Base-by-base conservation (phyloP, 2,797 vertebrate species). In the Melanotaenia pygmaea region DNA sequence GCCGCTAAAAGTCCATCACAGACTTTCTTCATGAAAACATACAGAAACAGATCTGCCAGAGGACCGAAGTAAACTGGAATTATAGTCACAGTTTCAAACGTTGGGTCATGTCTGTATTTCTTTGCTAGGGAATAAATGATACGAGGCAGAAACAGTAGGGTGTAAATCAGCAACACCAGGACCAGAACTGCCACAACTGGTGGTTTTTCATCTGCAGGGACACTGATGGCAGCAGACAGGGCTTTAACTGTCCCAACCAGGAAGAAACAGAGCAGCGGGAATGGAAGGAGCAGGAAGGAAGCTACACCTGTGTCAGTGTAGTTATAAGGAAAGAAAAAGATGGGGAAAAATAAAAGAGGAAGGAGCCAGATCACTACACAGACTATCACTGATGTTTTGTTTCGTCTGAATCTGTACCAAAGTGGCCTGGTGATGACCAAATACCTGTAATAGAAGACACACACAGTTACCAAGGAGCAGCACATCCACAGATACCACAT, bases 191-290 rank as follows among this genome's bases (percentile, higher is more conserved):
- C 64, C 2, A 54, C 14, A 6, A 65, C 26, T 6, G 34, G 22
- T 14, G 34, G 34, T 28, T 54, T 54, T 37, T 65, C 47, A 24
- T 54, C 50, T 26, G 50, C 13, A 2, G 32, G 8, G 34, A 64
- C 32, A 10, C 63, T 24, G 20, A 32, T 32, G 20, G 47, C 32
- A 13, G 64, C 13, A 38, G 50, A 37, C 22, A 65, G 50, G 13
- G 50, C 47, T 54, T 6, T 65, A 10, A 54, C n/a, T 9, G 50
- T 65, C 32, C 47, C 50, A 24, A 5, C 32, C 11, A 64, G 13
- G 47, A 64, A 64, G 34, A 64, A 64, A 3, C 37, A n/a, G n/a
- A 53, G 32, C 45, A 64, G 50, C 22, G 63, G 63, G n/a, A 64
- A 53, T 0, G 30, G 63, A 22, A 65, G 12, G 13, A 65, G 13